Base-by-base conservation (phyloP, 2,888 invertebrate species). In the Steromphala cineraria region DNA sequence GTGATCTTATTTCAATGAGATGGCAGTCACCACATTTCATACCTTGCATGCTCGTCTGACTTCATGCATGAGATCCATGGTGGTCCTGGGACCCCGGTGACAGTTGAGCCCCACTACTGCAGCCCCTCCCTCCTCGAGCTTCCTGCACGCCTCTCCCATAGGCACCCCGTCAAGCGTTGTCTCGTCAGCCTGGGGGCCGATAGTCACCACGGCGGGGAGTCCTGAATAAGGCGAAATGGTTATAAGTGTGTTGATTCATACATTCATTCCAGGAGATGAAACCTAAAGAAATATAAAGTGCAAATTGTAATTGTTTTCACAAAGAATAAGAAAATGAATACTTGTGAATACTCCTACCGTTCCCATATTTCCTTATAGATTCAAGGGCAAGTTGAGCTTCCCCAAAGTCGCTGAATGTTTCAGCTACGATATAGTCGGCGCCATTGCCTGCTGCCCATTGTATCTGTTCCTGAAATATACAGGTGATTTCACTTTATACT, bases 91-190 rank as follows among this genome's bases (percentile, higher is more conserved):
- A 28, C 92, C 92, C 8, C 89, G 78, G 21, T 86, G 83, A 85
- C 92, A 93, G 84, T 93, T 92, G 1, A 92, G 82, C 0, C 92
- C 92, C 4, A 92, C 92, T 5, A 92, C 92, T 46, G 87, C 90
- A 13, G 92, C 92, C 10, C 92, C 92, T 13, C 80, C 87, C 3
- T 90, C 88, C 80, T 91, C 89, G 74, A 92, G 83, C 55, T 77
- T 81, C 5, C 84, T 83, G 75, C 89, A 89, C 0, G 90, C 91
- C 28, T 90, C 90, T 0, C 82, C 86, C 10, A 84, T 75, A 3
- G 88, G 83, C 10, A 90, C 81, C 0, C 31, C 31, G 46, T 55
- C 55, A 24, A 28, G 53, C 55, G 89, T 89, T 21, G 89, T 89
- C 21, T 81, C 53, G 52, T 24, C 67, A 80, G 86, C 89, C 76